Conservation (phyloP, 2,113 vertebrate genomes). For the Merops nubicus region DNA sequence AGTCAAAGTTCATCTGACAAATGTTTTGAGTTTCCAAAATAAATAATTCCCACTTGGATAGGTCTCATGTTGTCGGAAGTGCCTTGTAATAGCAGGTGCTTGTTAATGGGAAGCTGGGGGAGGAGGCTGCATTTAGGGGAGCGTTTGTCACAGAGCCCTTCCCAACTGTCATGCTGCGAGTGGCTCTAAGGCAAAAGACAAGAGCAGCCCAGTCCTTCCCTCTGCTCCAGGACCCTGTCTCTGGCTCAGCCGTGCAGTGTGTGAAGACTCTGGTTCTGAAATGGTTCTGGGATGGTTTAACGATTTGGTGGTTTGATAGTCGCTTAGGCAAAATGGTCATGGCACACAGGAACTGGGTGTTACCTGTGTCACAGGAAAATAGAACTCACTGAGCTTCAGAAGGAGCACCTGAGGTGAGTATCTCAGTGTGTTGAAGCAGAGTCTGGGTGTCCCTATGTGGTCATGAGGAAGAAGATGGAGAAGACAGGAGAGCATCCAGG, state of each 20-base stretch:
- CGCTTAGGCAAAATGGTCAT: background rate
- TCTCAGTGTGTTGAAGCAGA: background rate
- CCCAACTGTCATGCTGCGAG: accelerated
- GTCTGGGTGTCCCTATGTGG: accelerated
- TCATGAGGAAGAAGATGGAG: accelerated
- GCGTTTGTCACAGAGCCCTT: background rate
- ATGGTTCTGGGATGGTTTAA: background rate
- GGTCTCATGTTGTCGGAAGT: background rate
- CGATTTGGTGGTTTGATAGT: background rate
- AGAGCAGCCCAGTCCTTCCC: background rate
- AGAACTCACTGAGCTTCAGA: background rate
- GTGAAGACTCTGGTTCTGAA: background rate
- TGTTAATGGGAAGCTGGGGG: background rate
- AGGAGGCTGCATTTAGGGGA: background rate
- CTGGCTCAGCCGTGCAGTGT: background rate
- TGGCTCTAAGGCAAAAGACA: background rate
- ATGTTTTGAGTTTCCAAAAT: background rate
- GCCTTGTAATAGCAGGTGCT: background rate
- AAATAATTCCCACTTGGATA: background rate
- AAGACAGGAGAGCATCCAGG: background rate
- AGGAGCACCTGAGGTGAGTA: background rate
- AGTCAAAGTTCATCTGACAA: background rate
- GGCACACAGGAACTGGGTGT: background rate
- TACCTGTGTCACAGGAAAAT: background rate
- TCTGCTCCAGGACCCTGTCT: background rate